Evolutionary conservation across 35 echinoderm and acorn worm species (phyloP).

Genomic region (Hemicentrotus pulcherrimus): DNA sequence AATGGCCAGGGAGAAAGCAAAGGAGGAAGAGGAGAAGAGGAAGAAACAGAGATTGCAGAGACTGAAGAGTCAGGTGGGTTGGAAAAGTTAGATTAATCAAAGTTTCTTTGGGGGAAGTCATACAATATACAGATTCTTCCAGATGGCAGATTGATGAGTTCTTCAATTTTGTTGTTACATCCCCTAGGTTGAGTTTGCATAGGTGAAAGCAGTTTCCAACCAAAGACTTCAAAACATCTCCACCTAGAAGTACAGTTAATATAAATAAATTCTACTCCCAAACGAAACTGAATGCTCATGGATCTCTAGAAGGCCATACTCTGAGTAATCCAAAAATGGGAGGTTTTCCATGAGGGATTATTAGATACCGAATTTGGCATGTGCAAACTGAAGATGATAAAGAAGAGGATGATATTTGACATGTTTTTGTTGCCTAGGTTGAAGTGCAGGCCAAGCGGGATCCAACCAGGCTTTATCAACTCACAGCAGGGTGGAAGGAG

Average conservation of each 20-base stretch:
- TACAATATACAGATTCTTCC: background rate
- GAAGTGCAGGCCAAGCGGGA: constrained; percentile 89
- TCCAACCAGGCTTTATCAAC: constrained; percentile 81
- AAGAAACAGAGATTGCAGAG: constrained; percentile 73
- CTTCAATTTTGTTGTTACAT: background rate
- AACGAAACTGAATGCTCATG: too few species aligned
- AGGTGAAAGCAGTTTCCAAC: too few species aligned
- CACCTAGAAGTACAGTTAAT: too few species aligned
- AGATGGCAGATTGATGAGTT: background rate
- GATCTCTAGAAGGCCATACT: too few species aligned
- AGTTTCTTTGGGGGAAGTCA: background rate
- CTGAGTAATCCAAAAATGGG: too few species aligned
- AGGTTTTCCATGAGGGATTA: too few species aligned
- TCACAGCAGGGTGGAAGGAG: constrained; percentile 94
- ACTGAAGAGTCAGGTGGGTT: constrained; percentile 82
- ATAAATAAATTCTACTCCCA: too few species aligned
- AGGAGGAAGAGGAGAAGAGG: constrained; percentile 60
- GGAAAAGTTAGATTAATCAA: too few species aligned
- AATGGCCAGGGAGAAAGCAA: constrained; percentile 67
- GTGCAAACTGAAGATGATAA: too few species aligned
- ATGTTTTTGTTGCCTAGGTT: constrained; percentile 57
- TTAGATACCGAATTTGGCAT: too few species aligned
- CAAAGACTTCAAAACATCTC: too few species aligned
- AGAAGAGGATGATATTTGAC: background rate
- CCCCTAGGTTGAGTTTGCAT: too few species aligned